A percentile compares a stretch with the other conserved stretches of the same genome.
phyloP scores from a whole-genome alignment of 2,113 vertebrate species.

The Microtus montanus region DNA sequence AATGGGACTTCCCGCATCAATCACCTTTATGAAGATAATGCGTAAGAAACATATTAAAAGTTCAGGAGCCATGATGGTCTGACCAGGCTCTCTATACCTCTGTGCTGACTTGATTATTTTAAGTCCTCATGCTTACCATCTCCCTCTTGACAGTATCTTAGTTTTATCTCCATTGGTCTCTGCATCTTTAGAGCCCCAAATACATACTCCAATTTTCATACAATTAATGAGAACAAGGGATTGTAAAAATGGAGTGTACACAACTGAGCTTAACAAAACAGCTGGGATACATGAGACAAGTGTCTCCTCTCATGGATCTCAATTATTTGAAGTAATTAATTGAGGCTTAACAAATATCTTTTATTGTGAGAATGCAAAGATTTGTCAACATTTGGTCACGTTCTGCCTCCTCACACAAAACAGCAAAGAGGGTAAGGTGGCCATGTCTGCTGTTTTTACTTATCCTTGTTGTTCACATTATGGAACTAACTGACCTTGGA shows the following conservation, averaged over 20 bases:
- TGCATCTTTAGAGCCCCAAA: neutral
- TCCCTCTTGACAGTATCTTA: too few species aligned
- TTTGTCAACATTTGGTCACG: neutral
- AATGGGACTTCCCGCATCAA: neutral
- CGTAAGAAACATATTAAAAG: neutral
- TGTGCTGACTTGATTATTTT: too few species aligned
- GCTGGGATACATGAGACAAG: neutral
- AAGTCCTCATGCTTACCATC: too few species aligned
- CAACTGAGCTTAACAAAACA: neutral
- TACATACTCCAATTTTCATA: too few species aligned
- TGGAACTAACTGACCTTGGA: too few species aligned
- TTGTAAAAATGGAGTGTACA: too few species aligned
- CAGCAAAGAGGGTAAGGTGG: fast-evolving
- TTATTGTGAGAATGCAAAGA: neutral
- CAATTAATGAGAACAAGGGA: too few species aligned
- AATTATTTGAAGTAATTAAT: neutral
- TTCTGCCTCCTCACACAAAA: too few species aligned
- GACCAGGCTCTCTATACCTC: too few species aligned
- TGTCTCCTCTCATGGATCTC: neutral
- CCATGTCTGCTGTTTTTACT: neutral
- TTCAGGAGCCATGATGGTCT: too few species aligned
- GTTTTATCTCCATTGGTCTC: too few species aligned
- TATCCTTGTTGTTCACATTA: fast-evolving
- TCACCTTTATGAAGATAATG: neutral
- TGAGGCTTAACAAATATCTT: neutral